Evolutionary conservation across 2,797 vertebrate genomes (phyloP).

Genomic region (Dermochelys coriacea): DNA sequence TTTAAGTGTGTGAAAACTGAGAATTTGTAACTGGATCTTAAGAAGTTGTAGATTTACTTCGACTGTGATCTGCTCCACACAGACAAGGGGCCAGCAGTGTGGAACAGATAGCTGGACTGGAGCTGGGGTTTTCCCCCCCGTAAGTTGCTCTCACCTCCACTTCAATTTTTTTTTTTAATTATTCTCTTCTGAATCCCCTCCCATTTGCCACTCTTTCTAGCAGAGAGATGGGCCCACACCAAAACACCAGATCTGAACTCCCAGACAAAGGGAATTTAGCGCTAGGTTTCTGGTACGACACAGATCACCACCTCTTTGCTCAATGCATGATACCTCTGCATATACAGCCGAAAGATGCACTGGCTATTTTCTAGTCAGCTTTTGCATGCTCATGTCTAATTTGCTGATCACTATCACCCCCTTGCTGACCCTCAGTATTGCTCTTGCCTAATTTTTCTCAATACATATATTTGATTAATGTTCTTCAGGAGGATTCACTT

Average conservation of each 20-base stretch:
- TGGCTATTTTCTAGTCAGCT: background rate
- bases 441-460: background rate
- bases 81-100: background rate
- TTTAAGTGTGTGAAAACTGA: no score
- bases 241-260: background rate
- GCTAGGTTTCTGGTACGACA: background rate
- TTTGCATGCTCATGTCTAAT: background rate
- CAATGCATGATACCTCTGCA: background rate
- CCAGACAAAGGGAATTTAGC: background rate
- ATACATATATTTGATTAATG: background rate
- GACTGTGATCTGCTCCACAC: no score
- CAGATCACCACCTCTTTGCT: background rate
- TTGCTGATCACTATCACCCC: background rate
- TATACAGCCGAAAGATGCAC: background rate
- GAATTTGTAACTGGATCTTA: no score
- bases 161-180: no score
- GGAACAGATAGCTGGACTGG: background rate
- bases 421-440: background rate
- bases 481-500: background rate
- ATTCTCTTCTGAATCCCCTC: conserved; percentile 23
- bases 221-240: background rate
- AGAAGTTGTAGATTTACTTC: no score
- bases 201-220: conserved; percentile 20
- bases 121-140: accelerated
- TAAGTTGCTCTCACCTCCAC: no score